Evolutionary conservation across 2,888 invertebrate species (phyloP).

Genomic region (Calameuta filiformis): DNA sequence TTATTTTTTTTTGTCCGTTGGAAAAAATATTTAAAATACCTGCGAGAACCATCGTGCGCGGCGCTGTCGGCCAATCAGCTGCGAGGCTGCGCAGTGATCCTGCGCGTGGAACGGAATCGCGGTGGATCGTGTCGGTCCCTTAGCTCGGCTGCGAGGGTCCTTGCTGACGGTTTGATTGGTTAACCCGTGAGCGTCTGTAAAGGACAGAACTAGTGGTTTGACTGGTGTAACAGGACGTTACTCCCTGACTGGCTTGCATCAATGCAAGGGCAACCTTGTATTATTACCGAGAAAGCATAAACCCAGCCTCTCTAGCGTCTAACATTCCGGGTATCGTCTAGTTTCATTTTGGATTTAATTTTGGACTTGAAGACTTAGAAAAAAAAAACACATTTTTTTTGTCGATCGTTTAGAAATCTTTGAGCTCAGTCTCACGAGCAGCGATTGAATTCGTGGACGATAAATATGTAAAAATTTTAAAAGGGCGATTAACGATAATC

Average conservation of each 20-base stretch:
- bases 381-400: background rate
- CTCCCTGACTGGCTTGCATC: constrained; percentile 28
- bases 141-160: background rate
- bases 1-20: background rate
- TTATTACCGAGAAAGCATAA: background rate
- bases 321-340: background rate
- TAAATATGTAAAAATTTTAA: background rate
- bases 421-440: background rate
- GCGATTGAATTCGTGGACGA: background rate
- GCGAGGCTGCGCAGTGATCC: background rate
- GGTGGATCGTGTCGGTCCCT: background rate
- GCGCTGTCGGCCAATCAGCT: background rate
- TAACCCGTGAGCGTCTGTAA: background rate
- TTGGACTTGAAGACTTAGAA: background rate
- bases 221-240: constrained; percentile 59
- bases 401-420: background rate
- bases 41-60: background rate
- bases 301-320: background rate
- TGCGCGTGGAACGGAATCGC: background rate
- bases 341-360: background rate
- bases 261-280: constrained; percentile 3
- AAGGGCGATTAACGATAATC: background rate
- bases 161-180: background rate
- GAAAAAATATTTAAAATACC: background rate
- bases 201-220: constrained; percentile 39